Percentiles rank a stretch among this genome's conserved stretches.
phyloP scores from a whole-genome alignment of 2,888 invertebrate species.

The Strigamia maritima region DNA sequence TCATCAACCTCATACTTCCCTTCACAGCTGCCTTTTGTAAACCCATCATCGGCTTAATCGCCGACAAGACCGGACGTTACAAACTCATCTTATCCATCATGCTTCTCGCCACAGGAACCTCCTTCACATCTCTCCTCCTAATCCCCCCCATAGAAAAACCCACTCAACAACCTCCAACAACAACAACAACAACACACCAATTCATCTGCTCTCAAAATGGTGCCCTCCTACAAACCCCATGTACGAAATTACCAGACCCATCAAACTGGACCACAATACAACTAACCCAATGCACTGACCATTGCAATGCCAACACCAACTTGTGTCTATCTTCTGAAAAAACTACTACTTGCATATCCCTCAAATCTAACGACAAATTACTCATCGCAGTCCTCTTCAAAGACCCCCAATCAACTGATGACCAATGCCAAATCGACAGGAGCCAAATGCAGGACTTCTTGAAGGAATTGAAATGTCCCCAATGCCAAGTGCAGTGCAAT shows the following conservation, averaged over 20 bases:
- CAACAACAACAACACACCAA: neutral
- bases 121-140: constrained; percentile 49
- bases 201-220: neutral
- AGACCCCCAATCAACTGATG: neutral
- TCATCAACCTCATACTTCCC: constrained; percentile 75
- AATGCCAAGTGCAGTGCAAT: neutral
- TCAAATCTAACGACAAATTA: neutral
- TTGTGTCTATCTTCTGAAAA: neutral
- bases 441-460: neutral
- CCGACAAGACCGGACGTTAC: constrained; percentile 65
- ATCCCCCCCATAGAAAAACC: constrained; percentile 47
- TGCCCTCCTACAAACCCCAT: neutral
- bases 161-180: neutral
- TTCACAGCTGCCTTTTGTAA: constrained; percentile 76
- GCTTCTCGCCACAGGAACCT: constrained; percentile 48
- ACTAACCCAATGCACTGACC: neutral
- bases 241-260: neutral
- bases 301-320: neutral
- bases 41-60: constrained; percentile 70
- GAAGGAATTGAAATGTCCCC: neutral
- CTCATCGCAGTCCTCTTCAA: neutral
- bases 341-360: neutral
- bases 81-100: constrained; percentile 49
- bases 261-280: constrained; percentile 49
- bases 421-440: neutral